phyloP scores from a whole-genome alignment of 2,113 vertebrate species.

The Myiopsitta monachus region DNA sequence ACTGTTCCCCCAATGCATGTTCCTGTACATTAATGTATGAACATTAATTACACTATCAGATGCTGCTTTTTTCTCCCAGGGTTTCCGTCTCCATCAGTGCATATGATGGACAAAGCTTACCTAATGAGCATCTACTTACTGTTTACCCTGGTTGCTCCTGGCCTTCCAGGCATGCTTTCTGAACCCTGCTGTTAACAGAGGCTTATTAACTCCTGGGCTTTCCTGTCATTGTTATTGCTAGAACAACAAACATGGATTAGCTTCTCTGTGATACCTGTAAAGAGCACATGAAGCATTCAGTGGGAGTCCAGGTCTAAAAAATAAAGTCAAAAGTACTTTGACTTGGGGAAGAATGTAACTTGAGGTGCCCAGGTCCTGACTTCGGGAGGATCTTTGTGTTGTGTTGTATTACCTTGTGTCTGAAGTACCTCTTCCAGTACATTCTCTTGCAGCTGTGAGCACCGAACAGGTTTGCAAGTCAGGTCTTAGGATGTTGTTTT shows the following conservation, averaged over 20 bases:
- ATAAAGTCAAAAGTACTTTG: background rate
- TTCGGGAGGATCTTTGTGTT: background rate
- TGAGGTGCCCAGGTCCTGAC: background rate
- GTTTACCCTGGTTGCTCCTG: background rate
- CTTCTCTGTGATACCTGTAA: background rate
- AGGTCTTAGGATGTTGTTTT: background rate
- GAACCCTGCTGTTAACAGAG: background rate
- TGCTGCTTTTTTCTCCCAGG: background rate
- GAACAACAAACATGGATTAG: background rate
- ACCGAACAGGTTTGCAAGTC: background rate
- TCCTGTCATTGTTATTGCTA: background rate
- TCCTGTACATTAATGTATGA: background rate
- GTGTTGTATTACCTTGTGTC: background rate
- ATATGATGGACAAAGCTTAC: background rate
- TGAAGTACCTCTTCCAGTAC: background rate
- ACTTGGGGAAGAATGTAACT: background rate
- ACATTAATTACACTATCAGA: background rate
- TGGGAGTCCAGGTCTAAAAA: background rate
- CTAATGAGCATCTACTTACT: background rate
- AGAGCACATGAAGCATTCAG: background rate
- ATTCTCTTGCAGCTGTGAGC: background rate
- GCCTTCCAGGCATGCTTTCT: background rate
- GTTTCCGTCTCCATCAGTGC: background rate
- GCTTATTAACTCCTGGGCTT: background rate
- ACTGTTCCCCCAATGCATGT: background rate